Evolutionary conservation across 2,113 vertebrate species (phyloP).

Genomic region (Phalacrocorax brasilianus): DNA sequence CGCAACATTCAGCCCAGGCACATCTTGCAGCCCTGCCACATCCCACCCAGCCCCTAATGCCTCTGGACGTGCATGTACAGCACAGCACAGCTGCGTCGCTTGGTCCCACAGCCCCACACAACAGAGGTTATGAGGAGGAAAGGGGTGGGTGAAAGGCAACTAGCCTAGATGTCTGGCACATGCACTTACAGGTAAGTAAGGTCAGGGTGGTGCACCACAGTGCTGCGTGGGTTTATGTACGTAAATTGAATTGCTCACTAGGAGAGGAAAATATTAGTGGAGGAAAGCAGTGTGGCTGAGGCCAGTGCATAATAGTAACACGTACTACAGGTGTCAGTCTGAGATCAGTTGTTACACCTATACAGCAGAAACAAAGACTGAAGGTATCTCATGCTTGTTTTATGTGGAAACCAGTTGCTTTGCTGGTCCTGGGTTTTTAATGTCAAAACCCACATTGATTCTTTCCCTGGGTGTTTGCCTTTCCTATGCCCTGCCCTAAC

Average conservation of each 20-base stretch:
- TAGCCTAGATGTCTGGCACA: neutral
- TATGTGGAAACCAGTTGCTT: neutral
- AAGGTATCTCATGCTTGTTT: neutral
- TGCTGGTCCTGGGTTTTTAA: neutral
- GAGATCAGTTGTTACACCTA: neutral
- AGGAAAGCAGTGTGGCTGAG: neutral
- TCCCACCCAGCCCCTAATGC: rapidly evolving
- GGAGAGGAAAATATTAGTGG: neutral
- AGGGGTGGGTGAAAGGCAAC: neutral
- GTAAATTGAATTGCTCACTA: neutral
- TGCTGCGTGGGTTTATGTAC: rapidly evolving
- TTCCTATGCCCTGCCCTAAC: neutral
- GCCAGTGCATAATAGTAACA: neutral
- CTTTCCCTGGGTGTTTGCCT: neutral
- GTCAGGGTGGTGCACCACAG: neutral
- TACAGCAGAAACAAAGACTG: neutral
- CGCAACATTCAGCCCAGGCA: neutral
- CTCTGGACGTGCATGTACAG: rapidly evolving
- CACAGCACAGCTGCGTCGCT: neutral
- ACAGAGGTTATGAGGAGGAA: neutral
- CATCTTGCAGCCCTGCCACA: neutral
- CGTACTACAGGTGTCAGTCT: neutral
- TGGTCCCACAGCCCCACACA: neutral
- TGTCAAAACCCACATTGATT: neutral
- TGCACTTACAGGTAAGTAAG: neutral